Base-by-base conservation (phyloP, 2,797 vertebrate species). In the Botia almorhae region DNA sequence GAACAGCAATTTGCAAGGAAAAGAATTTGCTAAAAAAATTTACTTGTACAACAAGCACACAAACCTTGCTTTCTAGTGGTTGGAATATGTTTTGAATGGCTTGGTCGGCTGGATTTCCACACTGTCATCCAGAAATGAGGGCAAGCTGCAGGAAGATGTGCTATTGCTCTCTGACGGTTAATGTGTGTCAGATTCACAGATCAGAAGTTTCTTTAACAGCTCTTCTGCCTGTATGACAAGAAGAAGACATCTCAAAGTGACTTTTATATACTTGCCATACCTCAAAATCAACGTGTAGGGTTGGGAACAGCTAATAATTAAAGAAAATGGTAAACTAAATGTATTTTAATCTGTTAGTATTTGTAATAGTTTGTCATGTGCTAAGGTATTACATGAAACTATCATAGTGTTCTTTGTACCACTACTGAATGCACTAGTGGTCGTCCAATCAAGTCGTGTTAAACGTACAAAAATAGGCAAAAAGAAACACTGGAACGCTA, bases 201-300 rank as follows among this genome's bases (percentile, higher is more conserved):
- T 89, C 89, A 95, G 91, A 90, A 89, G 90, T 90, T 91, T 94
- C 92, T 92, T 95, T 93, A 95, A 89, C 89, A 93, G 89, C 72
- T 84, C 91, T 89, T 91, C 91, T 92, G 94, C 94, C 97, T 99
- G 90, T 36, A 83, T 86, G 84, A 89, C 91, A 94, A 92, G 91
- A 87, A 87, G 84, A 88, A 81, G 80, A 75, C 68, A 60, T 21
- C 36, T 29, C 12, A 51, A 63, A 53, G 48, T 51, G 23, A 53
- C 36, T 39, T 5, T 33, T 2, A 64, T 12, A 48, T 39, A 39
- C 6, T 39, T 39, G 6, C 4, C 36, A 39, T 39, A 7, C 36
- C 4, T 5, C 3, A 7, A 29, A 29, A 2, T 39, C 4, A 4
- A 5, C 6, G 13, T 29, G 12, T 29, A 7, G 12, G 58, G 12